These are phyloP conservation scores for Pasiphila rectangulata DNA, from an alignment of 2,888 invertebrate species.

Conservation along the genomic window DNA sequence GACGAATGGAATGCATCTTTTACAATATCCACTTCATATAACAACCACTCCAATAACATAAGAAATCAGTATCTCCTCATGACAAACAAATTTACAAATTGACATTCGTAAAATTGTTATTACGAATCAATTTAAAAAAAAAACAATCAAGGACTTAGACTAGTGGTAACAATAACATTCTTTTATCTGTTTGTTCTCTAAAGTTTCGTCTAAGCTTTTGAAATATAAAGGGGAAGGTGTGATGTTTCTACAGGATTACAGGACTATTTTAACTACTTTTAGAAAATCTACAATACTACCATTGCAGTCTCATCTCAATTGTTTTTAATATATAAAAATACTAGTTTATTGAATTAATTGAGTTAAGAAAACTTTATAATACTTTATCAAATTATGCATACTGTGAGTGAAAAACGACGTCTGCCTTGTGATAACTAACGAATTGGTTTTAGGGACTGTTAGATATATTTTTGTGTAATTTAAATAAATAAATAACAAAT, in stretches of 20 bases:
- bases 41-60: slow-evolving; percentile 61
- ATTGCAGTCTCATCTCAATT: slow-evolving; percentile 22
- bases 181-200: slow-evolving; percentile 53
- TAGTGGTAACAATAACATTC: slow-evolving; percentile 79
- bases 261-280: slow-evolving; percentile 16
- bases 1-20: slow-evolving; percentile 75
- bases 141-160: slow-evolving; percentile 73
- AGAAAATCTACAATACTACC: slow-evolving; percentile 24
- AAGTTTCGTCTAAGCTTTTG: slow-evolving; percentile 36
- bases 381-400: slow-evolving; percentile 11
- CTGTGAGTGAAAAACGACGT: slow-evolving; percentile 5
- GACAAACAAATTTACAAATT: slow-evolving; percentile 43
- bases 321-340: slow-evolving; percentile 12
- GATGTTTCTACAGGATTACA: slow-evolving; percentile 1
- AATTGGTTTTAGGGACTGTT: slow-evolving; percentile 18
- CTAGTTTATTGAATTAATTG: background rate
- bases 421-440: background rate
- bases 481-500: slow-evolving; percentile 59
- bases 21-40: slow-evolving; percentile 65
- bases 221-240: slow-evolving; percentile 16
- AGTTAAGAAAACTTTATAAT: slow-evolving; percentile 14
- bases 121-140: slow-evolving; percentile 45
- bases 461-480: slow-evolving; percentile 29
- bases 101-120: slow-evolving; percentile 44
- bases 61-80: slow-evolving; percentile 51